Base-by-base conservation (phyloP, 2,888 invertebrate genomes). In the Neria commutata region DNA sequence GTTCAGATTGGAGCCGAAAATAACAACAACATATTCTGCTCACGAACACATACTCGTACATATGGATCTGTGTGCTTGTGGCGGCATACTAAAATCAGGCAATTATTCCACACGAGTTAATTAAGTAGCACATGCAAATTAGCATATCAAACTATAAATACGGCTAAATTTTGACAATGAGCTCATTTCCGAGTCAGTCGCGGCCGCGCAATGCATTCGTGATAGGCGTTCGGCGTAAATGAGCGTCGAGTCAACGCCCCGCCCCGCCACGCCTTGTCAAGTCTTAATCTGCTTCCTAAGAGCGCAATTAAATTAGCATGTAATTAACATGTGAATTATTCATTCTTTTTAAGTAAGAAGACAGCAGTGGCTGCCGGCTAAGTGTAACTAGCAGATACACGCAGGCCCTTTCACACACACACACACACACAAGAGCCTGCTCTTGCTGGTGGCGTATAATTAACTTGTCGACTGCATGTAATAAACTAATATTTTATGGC, bases 311-410 rank as follows among this genome's bases (percentile, higher is more conserved):
- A 68, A 68, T 67, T 64, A 65, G 63, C 65, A 58, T 62, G 58
- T 65, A 68, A 67, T 68, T 68, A 68, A 62, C 56, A 51, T 61
- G 61, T 66, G 59, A 67, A 67, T 68, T 58, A 65, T 68, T 68
- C 49, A 67, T 64, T 46, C 14, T 37, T 56, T 56, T 49, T 50
- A 51, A 51, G 21, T 42, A 42, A n/a, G n/a, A n/a, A n/a, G n/a
- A 19, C 17, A 11, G 37, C 37, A 4, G 16, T n/a, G 6, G 14
- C 42, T 42, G 42, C 42, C 11, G 17, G 21, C 42, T 42, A 42
- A 37, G 4, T 8, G n/a, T n/a, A 37, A 37, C n/a, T n/a, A 37
- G 37, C n/a, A 37, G 6, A 37, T n/a, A 8, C 8, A 37, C n/a
- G n/a, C 37, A 37, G 37, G 21, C 42, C 17, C 5, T 8, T 11